A percentile compares a stretch with the other conserved stretches of the same genome.
Conservation (phyloP, 2,888 invertebrate genomes). For the Eueremaeus valkanovi region DNA sequence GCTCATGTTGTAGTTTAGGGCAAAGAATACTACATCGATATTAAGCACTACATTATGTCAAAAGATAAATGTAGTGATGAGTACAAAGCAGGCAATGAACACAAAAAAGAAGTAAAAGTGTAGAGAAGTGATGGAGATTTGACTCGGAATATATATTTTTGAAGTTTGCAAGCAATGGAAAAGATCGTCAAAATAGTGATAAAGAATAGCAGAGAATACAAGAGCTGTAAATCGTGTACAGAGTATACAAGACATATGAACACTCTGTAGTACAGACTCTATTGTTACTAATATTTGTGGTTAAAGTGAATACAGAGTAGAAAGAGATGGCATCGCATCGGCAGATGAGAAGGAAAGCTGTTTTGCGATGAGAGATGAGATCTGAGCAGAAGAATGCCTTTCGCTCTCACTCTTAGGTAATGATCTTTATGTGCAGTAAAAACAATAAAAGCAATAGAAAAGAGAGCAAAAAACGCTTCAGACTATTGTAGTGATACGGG, state of each 20-base stretch:
- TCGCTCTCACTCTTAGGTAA: not conserved
- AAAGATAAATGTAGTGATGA: not conserved
- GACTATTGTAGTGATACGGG: not conserved
- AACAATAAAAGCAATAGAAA: not conserved
- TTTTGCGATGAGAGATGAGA: not conserved
- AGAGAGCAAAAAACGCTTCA: not conserved
- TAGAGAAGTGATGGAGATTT: not conserved
- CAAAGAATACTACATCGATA: not conserved
- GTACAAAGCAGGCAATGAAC: not conserved
- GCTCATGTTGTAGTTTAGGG: not conserved
- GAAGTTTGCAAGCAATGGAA: not conserved
- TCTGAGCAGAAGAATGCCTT: not conserved
- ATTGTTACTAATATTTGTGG: not conserved
- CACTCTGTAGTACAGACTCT: too few species aligned
- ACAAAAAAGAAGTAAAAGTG: not conserved
- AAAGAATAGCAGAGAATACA: not conserved
- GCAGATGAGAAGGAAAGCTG: not conserved
- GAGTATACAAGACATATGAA: too few species aligned
- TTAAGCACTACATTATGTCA: not conserved
- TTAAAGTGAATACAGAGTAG: not conserved
- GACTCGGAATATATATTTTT: not conserved
- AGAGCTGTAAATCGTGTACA: not conserved
- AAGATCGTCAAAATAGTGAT: not conserved
- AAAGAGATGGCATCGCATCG: not conserved
- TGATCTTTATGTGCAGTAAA: not conserved